Conservation (phyloP, 1,140 invertebrate species). For the Philopotamus ludificatus region DNA sequence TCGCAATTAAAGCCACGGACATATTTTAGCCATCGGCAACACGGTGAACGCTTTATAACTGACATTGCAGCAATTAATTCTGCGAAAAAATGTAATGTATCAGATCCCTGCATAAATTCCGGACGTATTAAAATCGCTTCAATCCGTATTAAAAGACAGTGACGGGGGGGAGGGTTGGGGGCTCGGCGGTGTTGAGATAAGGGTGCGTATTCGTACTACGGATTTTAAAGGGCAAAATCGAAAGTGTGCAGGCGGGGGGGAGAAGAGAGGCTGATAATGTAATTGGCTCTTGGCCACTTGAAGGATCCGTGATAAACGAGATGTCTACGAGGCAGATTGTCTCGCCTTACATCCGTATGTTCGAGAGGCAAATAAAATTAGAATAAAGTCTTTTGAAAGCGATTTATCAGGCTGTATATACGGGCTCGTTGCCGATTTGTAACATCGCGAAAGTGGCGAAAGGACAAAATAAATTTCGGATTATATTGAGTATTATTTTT, state of each 20-base stretch:
- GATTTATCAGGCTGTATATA: background rate
- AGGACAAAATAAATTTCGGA: too few species aligned
- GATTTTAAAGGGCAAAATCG: background rate
- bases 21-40: background rate
- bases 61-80: too few species aligned
- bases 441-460: background rate
- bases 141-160: slow-evolving; percentile 16
- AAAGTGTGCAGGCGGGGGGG: too few species aligned
- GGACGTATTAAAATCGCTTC: slow-evolving; percentile 16
- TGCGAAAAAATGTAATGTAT: background rate
- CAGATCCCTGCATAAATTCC: background rate
- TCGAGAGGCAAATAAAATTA: slow-evolving; percentile 19
- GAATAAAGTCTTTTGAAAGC: slow-evolving; percentile 9
- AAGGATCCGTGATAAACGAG: slow-evolving; percentile 24
- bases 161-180: too few species aligned
- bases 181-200: too few species aligned
- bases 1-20: background rate
- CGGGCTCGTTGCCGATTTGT: background rate
- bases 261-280: slow-evolving; percentile 16
- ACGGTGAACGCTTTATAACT: background rate
- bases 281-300: slow-evolving; percentile 16
- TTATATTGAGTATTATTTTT: too few species aligned
- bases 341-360: background rate
- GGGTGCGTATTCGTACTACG: background rate
- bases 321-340: slow-evolving; percentile 21